Base-by-base conservation (phyloP, 2,797 vertebrate species). In the Kryptolebias ocellatus region DNA sequence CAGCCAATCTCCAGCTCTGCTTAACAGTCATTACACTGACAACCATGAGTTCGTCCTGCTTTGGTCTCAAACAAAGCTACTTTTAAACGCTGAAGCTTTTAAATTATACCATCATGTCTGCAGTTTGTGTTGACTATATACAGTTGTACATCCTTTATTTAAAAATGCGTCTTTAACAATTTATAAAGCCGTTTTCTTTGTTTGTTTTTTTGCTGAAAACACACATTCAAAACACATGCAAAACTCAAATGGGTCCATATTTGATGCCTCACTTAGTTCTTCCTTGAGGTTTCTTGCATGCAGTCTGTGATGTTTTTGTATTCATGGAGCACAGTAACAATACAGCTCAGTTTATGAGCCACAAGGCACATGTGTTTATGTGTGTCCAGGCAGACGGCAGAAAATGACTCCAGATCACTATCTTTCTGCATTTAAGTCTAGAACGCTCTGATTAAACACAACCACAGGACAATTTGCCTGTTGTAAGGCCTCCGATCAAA, bases 401-500 rank as follows among this genome's bases (percentile, higher is more conserved):
- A 92, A 92, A 92, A 92, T 92, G 84, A 89, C 89, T 89, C 62
- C 84, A 88, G 90, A 92, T 92, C 81, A 83, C 56, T 92, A 92
- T 92, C 91, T 90, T 75, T 81, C 80, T 78, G 83, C 79, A 42
- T 90, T 90, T 90, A 89, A 88, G 88, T 90, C 88, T 82, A 64
- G 83, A 91, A 88, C 83, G 85, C 80, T 80, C 81, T 92, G 91
- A 92, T 92, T 92, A 91, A 91, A 91, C 89, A 81, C 84, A 87
- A 90, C 88, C 80, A 76, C 85, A 83, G 85, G 87, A 90, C 88
- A 89, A 89, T 90, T 87, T 89, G 76, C 83, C 81, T 59, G 75
- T 87, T 90, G 89, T 85, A 87, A 83, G 66, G 59, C 72, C 78
- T 81, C 53, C 70, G 84, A 92, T 89, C 82, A 79, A 84, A 86